These are phyloP conservation scores for Sialis lutaria DNA, from an alignment of 2,888 invertebrate genomes.

Conservation along the genomic window DNA sequence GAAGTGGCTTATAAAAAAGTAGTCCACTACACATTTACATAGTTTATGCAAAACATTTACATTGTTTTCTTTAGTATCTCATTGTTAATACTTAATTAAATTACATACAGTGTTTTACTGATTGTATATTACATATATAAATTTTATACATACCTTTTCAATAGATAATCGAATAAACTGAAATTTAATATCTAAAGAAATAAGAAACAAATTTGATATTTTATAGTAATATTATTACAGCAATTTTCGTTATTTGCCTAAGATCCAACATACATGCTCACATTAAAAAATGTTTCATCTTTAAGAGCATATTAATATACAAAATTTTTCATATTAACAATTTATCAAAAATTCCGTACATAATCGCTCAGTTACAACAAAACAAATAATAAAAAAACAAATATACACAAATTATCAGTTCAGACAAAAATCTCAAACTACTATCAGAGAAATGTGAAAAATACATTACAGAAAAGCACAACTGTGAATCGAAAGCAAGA, in stretches of 20 bases:
- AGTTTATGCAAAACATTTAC: too few relatives aligned
- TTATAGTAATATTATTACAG: slow-evolving; percentile 5
- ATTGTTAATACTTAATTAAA: too few relatives aligned
- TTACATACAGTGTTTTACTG: too few relatives aligned
- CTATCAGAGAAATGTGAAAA: too few relatives aligned
- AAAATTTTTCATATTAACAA: neutral
- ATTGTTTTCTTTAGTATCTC: too few relatives aligned
- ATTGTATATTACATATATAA: too few relatives aligned
- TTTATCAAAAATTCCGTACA: neutral
- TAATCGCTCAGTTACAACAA: neutral
- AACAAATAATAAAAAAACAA: neutral
- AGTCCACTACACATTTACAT: too few relatives aligned
- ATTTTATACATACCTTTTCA: too few relatives aligned
- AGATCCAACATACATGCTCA: slow-evolving; percentile 5
- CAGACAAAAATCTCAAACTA: too few relatives aligned
- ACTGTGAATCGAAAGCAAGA: too few relatives aligned
- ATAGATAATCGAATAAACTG: neutral
- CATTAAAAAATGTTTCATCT: slow-evolving; percentile 2
- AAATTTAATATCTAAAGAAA: neutral
- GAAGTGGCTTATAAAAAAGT: too few relatives aligned
- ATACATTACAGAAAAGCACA: too few relatives aligned
- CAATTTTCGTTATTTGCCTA: slow-evolving; percentile 6
- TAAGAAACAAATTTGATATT: slow-evolving; percentile 1
- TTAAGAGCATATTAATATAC: neutral
- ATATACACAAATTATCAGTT: neutral